Conservation (phyloP, 2,797 vertebrate species). For the Dryobates pubescens region DNA sequence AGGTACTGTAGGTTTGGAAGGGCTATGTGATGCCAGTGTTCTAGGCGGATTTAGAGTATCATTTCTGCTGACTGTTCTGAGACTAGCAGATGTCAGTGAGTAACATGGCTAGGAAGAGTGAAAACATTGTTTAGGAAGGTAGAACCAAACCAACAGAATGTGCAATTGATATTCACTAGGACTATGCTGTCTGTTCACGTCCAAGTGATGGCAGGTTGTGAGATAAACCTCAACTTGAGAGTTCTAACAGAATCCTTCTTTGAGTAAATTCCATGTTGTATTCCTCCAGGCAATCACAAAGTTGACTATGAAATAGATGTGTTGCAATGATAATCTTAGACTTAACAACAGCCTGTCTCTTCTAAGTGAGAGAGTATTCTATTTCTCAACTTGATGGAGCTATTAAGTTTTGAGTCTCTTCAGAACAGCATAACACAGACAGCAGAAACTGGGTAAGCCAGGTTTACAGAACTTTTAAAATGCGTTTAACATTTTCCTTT, state of each 20-base stretch:
- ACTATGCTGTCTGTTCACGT: background rate
- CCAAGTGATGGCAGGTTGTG: background rate
- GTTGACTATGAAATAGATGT: background rate
- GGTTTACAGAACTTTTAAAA: slow-evolving; percentile 45
- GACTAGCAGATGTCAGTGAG: background rate
- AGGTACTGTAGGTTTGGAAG: background rate
- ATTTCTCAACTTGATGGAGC: background rate
- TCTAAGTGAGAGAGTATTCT: background rate
- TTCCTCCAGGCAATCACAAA: background rate
- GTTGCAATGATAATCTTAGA: slow-evolving; percentile 20
- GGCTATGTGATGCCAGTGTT: background rate
- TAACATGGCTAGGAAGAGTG: background rate
- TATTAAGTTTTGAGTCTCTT: background rate
- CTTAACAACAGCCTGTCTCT: background rate
- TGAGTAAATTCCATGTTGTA: background rate
- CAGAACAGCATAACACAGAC: background rate
- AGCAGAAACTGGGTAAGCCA: slow-evolving; percentile 26
- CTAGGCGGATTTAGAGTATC: background rate
- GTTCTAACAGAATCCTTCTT: background rate
- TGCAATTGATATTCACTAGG: background rate
- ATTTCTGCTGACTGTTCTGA: background rate
- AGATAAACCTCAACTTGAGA: background rate
- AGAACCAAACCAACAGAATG: background rate
- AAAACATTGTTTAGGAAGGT: background rate
- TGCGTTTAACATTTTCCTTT: slow-evolving; percentile 46